Percentiles rank a stretch among this genome's conserved stretches.
Evolutionary conservation across 2,113 vertebrate species (phyloP).

Genomic region (Rhinoptilus africanus): DNA sequence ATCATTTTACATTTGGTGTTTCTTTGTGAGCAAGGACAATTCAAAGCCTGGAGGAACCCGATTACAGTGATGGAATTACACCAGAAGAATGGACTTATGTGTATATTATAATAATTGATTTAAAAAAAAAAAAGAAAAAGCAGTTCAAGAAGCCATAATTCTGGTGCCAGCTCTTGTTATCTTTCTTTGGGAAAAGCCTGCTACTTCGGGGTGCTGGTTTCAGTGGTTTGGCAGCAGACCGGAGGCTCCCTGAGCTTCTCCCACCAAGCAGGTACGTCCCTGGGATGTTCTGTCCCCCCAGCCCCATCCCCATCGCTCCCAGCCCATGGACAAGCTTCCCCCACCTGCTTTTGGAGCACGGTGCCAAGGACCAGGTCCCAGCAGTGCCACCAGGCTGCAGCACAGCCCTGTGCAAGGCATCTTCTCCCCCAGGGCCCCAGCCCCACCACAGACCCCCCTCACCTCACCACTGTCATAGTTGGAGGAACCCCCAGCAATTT

Average conservation of each 20-base stretch:
- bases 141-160: neutral
- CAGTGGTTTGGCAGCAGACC: neutral
- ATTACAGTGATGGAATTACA: neutral
- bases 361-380: neutral
- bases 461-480: neutral
- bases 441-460: neutral
- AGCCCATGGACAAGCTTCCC: accelerated
- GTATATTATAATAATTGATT: neutral
- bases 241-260: neutral
- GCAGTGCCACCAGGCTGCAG: neutral
- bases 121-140: too few relatives aligned
- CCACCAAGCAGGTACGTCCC: accelerated
- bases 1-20: neutral
- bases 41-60: neutral
- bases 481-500: neutral
- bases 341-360: neutral
- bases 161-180: neutral
- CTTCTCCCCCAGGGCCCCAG: neutral
- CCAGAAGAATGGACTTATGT: neutral
- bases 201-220: neutral
- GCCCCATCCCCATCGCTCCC: too few relatives aligned
- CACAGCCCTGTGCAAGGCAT: neutral
- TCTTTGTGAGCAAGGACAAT: neutral
- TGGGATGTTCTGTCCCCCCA: accelerated
- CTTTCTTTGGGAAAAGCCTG: neutral